Evolutionary conservation across 2,888 invertebrate species (phyloP), one percentile per base, ranked within the genome.

Genomic region (Philonicus albiceps): DNA sequence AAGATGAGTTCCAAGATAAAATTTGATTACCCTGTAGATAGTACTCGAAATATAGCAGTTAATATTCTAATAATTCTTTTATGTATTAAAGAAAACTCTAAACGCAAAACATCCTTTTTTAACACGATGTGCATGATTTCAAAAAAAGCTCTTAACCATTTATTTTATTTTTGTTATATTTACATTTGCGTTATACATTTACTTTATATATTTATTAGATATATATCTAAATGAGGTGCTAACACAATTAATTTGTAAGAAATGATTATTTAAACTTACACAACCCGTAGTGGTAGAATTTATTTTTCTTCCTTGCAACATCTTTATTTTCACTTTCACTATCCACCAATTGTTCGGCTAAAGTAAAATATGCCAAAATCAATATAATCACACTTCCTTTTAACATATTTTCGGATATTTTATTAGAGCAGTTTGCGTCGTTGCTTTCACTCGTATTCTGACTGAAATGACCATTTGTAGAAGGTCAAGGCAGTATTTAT

Each of bases 221-320:
- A n/a, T n/a, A n/a, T n/a, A n/a, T n/a, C n/a, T 31, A 40, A 40
- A 40, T 40, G 40, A 40, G 11, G 8, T 8, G 16, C 16, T 43
- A 43, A 4, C 13, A 43, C 43, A 13, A 43, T 43, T 43, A 43
- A 43, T 4, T 43, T 16, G 2, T 16, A 43, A 49, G n/a, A 49
- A n/a, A n/a, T 49, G 13, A n/a, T 6, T n/a, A 49, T 64, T 64
- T 22, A 22, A 43, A 87, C 87, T 87, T 74, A 87, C 87, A 87
- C 22, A 85, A 55, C 40, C 85, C 83, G 27, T n/a, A 43, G 53
- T 78, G 85, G 11, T 84, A 85, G 84, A 86, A 84, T 40, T 80
- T 84, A 34, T 53, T 87, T 37, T 85, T 87, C 31, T 80, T 87
- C n/a, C 86, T 16, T 22, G 81, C 72, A n/a, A 83, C 3, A 7